A percentile compares a stretch with the other conserved stretches of the same genome.
Evolutionary conservation across 1,140 invertebrate species (phyloP).

Genomic region (Pseudomyrmex cubaensis): DNA sequence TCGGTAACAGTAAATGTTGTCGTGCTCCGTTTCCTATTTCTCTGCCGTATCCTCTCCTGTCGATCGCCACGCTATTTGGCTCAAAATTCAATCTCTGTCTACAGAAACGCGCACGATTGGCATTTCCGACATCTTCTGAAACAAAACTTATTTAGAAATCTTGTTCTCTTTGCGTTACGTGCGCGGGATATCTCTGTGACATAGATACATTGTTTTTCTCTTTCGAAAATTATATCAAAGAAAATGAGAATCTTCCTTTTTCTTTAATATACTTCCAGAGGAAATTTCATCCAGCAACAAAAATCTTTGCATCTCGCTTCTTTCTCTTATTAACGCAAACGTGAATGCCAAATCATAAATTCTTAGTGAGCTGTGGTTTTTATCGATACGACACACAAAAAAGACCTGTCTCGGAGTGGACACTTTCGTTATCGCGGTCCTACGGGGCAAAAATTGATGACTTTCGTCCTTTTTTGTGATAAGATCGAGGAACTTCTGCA

Average conservation of each 20-base stretch:
- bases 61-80: neutral
- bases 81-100: conserved; percentile 37
- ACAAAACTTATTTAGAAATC: neutral
- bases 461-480: neutral
- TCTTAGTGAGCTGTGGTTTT: neutral
- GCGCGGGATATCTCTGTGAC: neutral
- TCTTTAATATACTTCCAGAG: neutral
- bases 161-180: too few species aligned
- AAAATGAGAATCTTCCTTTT: neutral
- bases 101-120: conserved; percentile 13
- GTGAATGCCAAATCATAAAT: neutral
- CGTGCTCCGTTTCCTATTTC: conserved; percentile 29
- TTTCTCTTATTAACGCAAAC: neutral
- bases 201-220: neutral
- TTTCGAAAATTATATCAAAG: too few species aligned
- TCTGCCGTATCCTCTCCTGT: neutral
- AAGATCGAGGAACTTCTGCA: neutral
- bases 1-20: conserved; percentile 12
- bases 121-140: neutral
- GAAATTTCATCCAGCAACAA: conserved; percentile 1
- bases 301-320: neutral
- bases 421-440: neutral
- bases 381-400: neutral
- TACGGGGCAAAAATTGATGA: conserved; percentile 16
- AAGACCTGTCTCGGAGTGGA: neutral